Base-by-base conservation (phyloP, 2,888 invertebrate genomes). In the Tenthredo mesomela region DNA sequence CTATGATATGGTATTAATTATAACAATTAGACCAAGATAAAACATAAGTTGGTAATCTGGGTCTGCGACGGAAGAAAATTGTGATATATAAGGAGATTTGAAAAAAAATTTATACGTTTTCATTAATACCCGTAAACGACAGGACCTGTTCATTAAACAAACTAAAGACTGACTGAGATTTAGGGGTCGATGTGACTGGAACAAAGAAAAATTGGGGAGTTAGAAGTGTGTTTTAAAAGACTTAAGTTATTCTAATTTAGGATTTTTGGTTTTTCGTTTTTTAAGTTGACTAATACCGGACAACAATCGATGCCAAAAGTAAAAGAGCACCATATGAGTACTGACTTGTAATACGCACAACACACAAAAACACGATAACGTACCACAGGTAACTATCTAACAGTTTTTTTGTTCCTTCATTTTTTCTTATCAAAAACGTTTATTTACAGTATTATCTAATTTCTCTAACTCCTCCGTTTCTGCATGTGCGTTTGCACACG, bases 241-340 rank as follows among this genome's bases (percentile, higher is more conserved):
- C 82, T 29, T 40, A 33, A 83, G 50, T 82, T 73, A 43, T 80
- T 84, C 84, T 84, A 82, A 89, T 89, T 91, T 88, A 88, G 87
- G 86, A 89, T 87, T 89, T 91, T 90, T 90, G 87, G 90, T 89
- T 91, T 92, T 92, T 92, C 86, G 89, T 91, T 91, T 92, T 93
- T 92, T 93, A 93, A 93, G 92, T 93, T 93, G 92, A 92, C 92
- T 93, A 92, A 92, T 93, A 92, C 92, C 90, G 92, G 92, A 92
- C 92, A 92, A 90, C 91, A 91, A 89, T 89, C 91, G 91, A 90
- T 91, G 92, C 91, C 92, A 91, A 92, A 90, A 90, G 91, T 92
- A 90, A 92, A 92, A 93, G 92, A 92, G 91, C 90, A 91, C 90
- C 92, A 92, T 91, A 92, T 91, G 91, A 91, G 92, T 92, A 92